phyloP scores from a whole-genome alignment of 2,888 invertebrate species.

The Mesorhabditis sp. region DNA sequence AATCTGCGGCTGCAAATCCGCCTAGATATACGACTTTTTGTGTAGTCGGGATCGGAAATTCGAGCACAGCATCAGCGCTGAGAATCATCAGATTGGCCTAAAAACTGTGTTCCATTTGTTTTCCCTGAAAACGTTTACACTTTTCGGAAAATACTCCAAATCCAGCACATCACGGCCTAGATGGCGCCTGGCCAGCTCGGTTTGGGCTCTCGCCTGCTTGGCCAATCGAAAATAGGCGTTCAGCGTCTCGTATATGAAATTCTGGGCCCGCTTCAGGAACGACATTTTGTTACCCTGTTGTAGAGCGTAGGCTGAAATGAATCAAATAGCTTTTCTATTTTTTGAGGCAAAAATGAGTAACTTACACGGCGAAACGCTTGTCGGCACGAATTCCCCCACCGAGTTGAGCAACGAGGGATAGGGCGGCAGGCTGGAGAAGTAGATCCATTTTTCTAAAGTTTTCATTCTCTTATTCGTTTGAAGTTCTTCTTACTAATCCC shows the following conservation, averaged over 20 bases:
- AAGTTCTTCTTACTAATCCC: not conserved
- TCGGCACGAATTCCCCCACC: not conserved
- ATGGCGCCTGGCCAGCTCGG: not conserved
- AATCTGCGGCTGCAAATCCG: slow-evolving; percentile 11
- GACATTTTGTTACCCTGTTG: not conserved
- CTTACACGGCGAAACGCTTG: not conserved
- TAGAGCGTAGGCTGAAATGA: not conserved
- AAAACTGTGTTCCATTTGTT: not conserved
- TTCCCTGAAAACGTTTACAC: not conserved
- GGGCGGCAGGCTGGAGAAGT: slow-evolving; percentile 2
- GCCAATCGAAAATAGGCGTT: not conserved
- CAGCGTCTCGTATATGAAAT: not conserved
- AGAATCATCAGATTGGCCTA: slow-evolving; percentile 13
- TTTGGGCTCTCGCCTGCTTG: not conserved
- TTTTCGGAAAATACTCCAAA: not conserved
- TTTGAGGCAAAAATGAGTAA: not conserved
- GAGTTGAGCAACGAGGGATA: slow-evolving; percentile 4
- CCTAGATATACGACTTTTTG: slow-evolving; percentile 16
- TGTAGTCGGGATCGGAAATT: slow-evolving; percentile 11
- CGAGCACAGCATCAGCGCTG: slow-evolving; percentile 13
- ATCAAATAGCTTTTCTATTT: too few relatives aligned
- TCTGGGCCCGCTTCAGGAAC: not conserved
- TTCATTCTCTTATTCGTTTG: not conserved
- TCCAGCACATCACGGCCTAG: not conserved
- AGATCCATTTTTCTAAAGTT: slow-evolving; percentile 1